phyloP scores from a whole-genome alignment of 1,140 invertebrate genomes.

The Drosophila elegans region DNA sequence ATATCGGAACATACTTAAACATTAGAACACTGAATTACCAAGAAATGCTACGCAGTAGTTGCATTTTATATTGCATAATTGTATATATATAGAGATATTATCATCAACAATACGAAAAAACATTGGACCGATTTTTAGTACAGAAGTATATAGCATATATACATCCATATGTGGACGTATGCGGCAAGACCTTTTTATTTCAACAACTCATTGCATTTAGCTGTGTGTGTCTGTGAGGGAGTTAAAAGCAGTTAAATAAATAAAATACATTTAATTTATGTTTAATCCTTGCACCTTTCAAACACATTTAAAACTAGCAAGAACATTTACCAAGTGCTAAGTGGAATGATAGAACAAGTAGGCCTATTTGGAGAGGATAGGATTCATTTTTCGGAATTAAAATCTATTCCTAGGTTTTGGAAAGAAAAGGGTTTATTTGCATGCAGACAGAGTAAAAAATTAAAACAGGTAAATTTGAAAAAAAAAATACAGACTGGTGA shows the following conservation, averaged over 20 bases:
- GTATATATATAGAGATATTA: conserved; percentile 24
- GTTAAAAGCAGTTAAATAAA: conserved; percentile 51
- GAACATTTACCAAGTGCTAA: conserved; percentile 56
- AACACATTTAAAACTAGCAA: conserved; percentile 70
- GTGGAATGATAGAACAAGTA: conserved; percentile 3
- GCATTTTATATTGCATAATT: conserved; percentile 47
- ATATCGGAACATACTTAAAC: conserved; percentile 77
- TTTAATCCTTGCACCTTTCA: conserved; percentile 60
- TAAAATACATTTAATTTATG: conserved; percentile 34
- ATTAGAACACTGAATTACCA: conserved; percentile 77
- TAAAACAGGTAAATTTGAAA: too few species aligned
- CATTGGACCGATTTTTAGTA: conserved; percentile 70
- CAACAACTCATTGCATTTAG: conserved; percentile 66
- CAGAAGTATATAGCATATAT: conserved; percentile 50
- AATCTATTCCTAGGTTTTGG: background rate
- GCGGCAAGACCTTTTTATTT: conserved; percentile 56
- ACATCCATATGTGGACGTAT: conserved; percentile 47
- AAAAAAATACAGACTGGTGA: too few species aligned
- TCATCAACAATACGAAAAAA: conserved; percentile 68
- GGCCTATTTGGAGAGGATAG: conserved; percentile 7
- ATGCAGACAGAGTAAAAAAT: conserved; percentile 1
- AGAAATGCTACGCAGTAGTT: conserved; percentile 72
- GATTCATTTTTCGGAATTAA: background rate
- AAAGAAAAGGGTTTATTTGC: background rate
- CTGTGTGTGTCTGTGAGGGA: conserved; percentile 36